Conservation (phyloP, 37 sponge, comb jelly and placozoan species). For the Agelas oroides region DNA sequence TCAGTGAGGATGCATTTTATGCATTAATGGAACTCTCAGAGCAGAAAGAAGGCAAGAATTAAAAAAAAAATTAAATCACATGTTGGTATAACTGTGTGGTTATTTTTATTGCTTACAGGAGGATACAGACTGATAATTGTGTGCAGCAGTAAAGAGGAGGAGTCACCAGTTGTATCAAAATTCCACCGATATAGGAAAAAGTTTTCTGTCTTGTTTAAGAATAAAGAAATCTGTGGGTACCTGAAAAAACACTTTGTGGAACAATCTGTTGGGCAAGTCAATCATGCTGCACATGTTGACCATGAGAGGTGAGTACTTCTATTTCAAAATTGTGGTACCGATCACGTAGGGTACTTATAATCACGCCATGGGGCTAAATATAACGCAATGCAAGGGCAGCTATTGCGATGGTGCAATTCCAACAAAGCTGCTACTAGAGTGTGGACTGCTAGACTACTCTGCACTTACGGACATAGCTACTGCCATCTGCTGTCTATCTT, state of each 20-base stretch:
- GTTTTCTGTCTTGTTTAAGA: not conserved
- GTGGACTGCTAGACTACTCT: too few relatives aligned
- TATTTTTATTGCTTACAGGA: not conserved
- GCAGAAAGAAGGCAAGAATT: slow-evolving; percentile 20
- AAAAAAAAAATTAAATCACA: not conserved
- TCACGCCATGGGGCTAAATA: too few relatives aligned
- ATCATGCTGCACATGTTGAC: too few relatives aligned
- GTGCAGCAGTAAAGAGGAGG: slow-evolving; percentile 28
- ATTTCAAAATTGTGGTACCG: not conserved
- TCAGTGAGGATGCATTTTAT: slow-evolving; percentile 30
- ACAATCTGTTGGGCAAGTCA: not conserved
- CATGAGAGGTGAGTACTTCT: not conserved
- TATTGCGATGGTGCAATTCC: too few relatives aligned
- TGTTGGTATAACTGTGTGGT: too few relatives aligned
- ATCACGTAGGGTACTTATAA: too few relatives aligned
- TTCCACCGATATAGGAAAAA: not conserved
- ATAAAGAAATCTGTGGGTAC: not conserved
- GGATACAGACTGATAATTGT: slow-evolving; percentile 20
- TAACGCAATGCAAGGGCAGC: too few relatives aligned
- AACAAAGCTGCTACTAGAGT: too few relatives aligned
- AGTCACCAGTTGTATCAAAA: slow-evolving; percentile 33
- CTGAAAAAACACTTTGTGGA: slow-evolving; percentile 5
- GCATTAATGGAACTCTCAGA: slow-evolving; percentile 17
- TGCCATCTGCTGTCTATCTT: too few relatives aligned
- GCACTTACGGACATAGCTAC: too few relatives aligned